Evolutionary conservation across 2,888 invertebrate genomes (phyloP).

Genomic region (Drosophila cyrtoloma): DNA sequence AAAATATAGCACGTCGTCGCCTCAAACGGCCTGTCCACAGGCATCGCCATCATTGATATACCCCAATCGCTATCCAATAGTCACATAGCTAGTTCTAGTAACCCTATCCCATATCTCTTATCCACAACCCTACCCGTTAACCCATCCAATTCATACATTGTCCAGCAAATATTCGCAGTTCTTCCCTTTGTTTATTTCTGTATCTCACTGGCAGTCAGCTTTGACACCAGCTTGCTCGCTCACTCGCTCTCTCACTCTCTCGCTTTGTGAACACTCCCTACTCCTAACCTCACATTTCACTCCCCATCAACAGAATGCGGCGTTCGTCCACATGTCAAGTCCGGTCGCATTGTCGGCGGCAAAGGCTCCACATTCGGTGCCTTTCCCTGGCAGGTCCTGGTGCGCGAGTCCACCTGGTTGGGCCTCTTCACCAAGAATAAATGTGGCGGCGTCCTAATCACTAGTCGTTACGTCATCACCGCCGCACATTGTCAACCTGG

Average conservation of each 20-base stretch:
- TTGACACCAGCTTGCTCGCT: constrained; percentile 36
- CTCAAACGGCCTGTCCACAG: constrained; percentile 62
- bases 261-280: constrained; percentile 83
- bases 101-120: constrained; percentile 7
- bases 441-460: constrained; percentile 97
- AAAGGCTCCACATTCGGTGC: constrained; percentile 94
- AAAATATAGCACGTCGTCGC: constrained; percentile 70
- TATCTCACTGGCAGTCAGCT: constrained; percentile 37
- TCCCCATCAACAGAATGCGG: constrained; percentile 91
- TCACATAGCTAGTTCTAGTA: constrained; percentile 57
- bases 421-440: constrained; percentile 97
- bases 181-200: constrained; percentile 28
- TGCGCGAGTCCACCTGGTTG: constrained; percentile 96
- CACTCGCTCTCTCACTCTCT: constrained; percentile 52
- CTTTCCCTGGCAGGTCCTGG: constrained; percentile 97
- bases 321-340: constrained; percentile 91
- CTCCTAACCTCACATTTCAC: constrained; percentile 85
- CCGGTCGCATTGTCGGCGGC: constrained; percentile 95
- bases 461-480: constrained; percentile 93
- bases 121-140: constrained; percentile 1
- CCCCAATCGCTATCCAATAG: constrained; percentile 31
- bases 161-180: constrained; percentile 30
- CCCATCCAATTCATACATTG: constrained; percentile 21
- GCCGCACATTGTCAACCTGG: constrained; percentile 98
- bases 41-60: constrained; percentile 59